Evolutionary conservation across 2,797 vertebrate species (phyloP), one percentile per base, ranked within the genome.

Genomic region (Pampus argenteus): DNA sequence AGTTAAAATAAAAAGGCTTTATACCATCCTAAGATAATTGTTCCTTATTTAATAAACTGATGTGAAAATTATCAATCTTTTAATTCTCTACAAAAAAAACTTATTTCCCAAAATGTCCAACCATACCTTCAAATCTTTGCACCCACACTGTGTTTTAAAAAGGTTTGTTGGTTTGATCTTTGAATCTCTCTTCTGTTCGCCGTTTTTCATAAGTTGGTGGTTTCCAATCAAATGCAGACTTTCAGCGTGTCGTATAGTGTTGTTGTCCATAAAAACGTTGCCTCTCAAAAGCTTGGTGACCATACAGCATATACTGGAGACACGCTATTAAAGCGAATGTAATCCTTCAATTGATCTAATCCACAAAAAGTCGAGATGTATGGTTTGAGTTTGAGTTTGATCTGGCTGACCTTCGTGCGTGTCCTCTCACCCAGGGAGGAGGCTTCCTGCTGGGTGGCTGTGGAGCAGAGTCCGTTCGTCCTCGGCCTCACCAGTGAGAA

Each of bases 401-500:
- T 31, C 11, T 22, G 15, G n/a, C 10, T 60, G 45, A 1, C 34
- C 34, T 42, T 38, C 26, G 13, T 50, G 28, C 74, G 15, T 73
- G 17, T 56, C 66, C 18, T 75, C 20, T 60, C 7, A 48, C 48
- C 55, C 78, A 96, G 95, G 79, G 94, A 95, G 82, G 94, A 92
- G 76, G 62, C 61, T 42, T 66, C 56, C 1, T 89, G 80, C 38
- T 68, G 86, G 63, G 83, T 91, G 47, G 79, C 90, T 0, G 86
- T 88, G 59, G 91, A 94, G 4, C 94, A 94, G 87, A 93, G 93
- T 83, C 92, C 93, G 0, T 95, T 95, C 9, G 92, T 95, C 73
- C 85, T 94, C 11, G 92, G 93, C 58, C 84, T 95, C 58, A 85
- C 85, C 45, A 72, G 76, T 13, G 89, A 93, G 77, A 89, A 91